Percentiles rank a stretch among this genome's conserved stretches.
phyloP scores from a whole-genome alignment of 2,888 invertebrate species.

The Clepsis dumicolana region DNA sequence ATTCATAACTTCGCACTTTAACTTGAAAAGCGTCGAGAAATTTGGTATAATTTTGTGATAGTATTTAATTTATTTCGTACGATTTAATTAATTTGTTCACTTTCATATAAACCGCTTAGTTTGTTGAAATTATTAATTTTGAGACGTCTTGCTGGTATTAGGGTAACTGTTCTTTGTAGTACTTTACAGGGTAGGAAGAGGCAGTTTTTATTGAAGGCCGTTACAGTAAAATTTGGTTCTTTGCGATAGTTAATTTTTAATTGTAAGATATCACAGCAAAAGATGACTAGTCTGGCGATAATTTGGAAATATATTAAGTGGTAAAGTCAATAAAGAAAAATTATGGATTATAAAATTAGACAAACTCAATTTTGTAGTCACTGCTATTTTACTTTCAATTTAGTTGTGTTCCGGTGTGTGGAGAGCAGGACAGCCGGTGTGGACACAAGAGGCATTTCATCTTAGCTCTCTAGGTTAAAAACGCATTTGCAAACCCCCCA shows the following conservation, averaged over 20 bases:
- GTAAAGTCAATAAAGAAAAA: no score
- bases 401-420: no score
- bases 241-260: not conserved
- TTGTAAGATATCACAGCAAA: not conserved
- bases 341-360: no score
- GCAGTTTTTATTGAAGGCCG: not conserved
- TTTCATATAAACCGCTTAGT: conserved; percentile 7
- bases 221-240: not conserved
- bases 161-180: not conserved
- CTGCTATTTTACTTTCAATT: no score
- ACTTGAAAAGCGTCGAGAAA: conserved; percentile 25
- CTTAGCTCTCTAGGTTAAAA: no score
- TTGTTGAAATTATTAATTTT: conserved; percentile 7
- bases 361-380: no score
- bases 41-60: conserved; percentile 28
- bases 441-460: no score
- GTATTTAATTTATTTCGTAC: conserved; percentile 27
- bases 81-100: conserved; percentile 21
- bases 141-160: conserved; percentile 10
- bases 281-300: no score
- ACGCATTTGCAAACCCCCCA: no score
- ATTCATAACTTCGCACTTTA: conserved; percentile 47
- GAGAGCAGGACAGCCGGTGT: no score
- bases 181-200: not conserved
- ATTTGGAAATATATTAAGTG: no score